A percentile compares a stretch with the other conserved stretches of the same genome.
Evolutionary conservation across 2,113 vertebrate genomes (phyloP).

Genomic region (Erythrocercus mccallii): DNA sequence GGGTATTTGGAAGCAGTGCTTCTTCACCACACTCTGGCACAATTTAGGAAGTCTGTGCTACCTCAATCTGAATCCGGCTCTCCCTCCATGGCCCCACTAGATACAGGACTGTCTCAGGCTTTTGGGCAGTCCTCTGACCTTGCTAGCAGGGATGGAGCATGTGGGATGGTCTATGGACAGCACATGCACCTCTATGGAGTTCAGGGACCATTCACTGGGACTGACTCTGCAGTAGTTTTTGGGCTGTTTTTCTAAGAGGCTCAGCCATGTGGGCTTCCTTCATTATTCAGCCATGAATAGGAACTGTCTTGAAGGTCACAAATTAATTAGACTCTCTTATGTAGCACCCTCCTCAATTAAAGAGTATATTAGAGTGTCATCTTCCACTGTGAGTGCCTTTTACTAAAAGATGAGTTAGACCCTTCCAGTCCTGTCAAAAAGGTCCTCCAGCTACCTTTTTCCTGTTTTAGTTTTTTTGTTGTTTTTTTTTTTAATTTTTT

Average conservation of each 20-base stretch:
- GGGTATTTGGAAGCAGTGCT: not conserved
- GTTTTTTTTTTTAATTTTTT: not conserved
- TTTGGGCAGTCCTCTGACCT: not conserved
- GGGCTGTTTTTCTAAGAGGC: not conserved
- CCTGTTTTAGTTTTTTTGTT: not conserved
- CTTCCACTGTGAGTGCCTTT: not conserved
- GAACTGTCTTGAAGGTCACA: not conserved
- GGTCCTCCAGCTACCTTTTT: not conserved
- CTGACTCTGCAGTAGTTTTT: not conserved
- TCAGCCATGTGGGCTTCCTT: not conserved
- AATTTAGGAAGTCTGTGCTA: not conserved
- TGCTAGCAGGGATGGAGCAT: not conserved
- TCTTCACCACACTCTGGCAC: not conserved
- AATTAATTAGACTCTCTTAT: not conserved
- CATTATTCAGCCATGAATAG: not conserved
- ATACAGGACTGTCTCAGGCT: not conserved
- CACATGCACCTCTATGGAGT: not conserved
- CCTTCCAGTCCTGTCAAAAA: not conserved
- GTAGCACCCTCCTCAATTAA: not conserved
- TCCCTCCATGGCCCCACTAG: not conserved
- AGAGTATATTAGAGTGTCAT: not conserved
- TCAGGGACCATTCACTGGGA: not conserved
- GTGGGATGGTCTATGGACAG: accelerated
- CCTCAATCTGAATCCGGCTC: not conserved
- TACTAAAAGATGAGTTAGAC: not conserved